phyloP scores from a whole-genome alignment of 2,113 vertebrate genomes.

The Heterotis niloticus region DNA sequence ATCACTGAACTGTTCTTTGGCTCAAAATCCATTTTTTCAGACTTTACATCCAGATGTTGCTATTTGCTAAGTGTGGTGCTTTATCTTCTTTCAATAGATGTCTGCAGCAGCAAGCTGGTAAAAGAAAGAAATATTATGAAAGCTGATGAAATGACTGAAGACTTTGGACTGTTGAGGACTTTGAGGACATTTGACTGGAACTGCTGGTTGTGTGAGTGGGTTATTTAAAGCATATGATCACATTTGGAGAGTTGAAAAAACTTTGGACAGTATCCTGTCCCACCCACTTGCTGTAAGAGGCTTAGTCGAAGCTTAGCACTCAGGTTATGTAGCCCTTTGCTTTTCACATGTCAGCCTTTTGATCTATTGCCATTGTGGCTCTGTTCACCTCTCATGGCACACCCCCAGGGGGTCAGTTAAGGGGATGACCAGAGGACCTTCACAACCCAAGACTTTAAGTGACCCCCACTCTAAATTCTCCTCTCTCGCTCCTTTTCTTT shows the following conservation, averaged over 20 bases:
- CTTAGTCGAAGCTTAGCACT: constrained; percentile 78
- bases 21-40: constrained; percentile 65
- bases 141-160: constrained; percentile 66
- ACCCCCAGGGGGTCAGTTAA: constrained; percentile 70
- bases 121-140: constrained; percentile 62
- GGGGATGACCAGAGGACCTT: constrained; percentile 58
- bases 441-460: constrained; percentile 53
- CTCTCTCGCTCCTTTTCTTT: constrained; percentile 66
- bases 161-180: constrained; percentile 61
- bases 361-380: constrained; percentile 83
- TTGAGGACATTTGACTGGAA: constrained; percentile 58
- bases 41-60: constrained; percentile 50
- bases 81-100: constrained; percentile 70
- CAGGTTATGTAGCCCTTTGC: constrained; percentile 86
- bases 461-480: constrained; percentile 45
- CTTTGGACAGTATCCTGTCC: constrained; percentile 50
- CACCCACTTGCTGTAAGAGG: constrained; percentile 84
- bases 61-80: constrained; percentile 56
- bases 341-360: constrained; percentile 90
- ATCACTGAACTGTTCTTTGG: constrained; percentile 64
- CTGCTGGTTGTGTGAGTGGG: constrained; percentile 54
- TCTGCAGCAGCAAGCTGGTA: constrained; percentile 64
- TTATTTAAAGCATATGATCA: constrained; percentile 44
- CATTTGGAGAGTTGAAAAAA: constrained; percentile 43
- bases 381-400: constrained; percentile 69